Conservation (phyloP, 2,888 invertebrate genomes). For the Drosophila leonis region DNA sequence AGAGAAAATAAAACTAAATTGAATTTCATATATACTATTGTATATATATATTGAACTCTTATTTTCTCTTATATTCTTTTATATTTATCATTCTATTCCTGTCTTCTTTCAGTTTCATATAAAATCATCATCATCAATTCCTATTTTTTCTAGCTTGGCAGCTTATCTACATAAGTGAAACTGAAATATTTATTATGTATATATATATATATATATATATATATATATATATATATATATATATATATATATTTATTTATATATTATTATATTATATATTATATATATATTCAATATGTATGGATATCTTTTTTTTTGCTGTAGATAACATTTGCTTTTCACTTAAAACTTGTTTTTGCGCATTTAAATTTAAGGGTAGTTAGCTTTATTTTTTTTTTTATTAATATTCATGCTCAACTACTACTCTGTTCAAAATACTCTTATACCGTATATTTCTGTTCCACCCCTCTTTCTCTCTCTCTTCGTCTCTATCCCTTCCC, state of each 20-base stretch:
- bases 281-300: too few species aligned
- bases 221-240: too few species aligned
- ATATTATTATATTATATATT: too few species aligned
- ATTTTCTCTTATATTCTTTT: too few species aligned
- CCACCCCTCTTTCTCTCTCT: neutral
- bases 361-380: slow-evolving; percentile 8
- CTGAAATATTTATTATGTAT: neutral
- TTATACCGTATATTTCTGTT: neutral
- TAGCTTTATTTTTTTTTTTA: neutral
- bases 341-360: slow-evolving; percentile 22
- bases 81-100: too few species aligned
- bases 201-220: neutral
- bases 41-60: too few species aligned
- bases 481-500: neutral
- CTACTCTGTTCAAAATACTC: neutral
- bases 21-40: too few species aligned
- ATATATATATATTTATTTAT: too few species aligned
- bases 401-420: neutral
- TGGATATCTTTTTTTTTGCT: neutral
- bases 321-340: slow-evolving; percentile 5
- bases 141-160: neutral
- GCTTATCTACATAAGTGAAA: neutral
- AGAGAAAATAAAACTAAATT: too few species aligned
- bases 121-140: neutral
- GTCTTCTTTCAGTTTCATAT: neutral